These are phyloP conservation scores for Dolichotis patagonum DNA, from an alignment of 2,113 vertebrate species.

Conservation along the genomic window DNA sequence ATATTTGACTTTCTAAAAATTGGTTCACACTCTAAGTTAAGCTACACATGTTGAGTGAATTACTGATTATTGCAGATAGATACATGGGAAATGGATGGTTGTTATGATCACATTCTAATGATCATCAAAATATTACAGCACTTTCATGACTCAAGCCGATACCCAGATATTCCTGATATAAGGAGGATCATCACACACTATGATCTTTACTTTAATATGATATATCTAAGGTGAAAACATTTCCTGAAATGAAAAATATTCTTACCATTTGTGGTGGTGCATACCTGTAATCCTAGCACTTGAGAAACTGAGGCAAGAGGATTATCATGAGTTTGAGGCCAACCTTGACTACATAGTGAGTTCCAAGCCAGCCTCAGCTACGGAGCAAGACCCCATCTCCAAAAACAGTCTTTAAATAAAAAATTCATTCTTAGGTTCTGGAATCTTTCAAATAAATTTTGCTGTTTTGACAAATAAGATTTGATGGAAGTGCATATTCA, in stretches of 20 bases:
- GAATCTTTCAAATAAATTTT: background rate
- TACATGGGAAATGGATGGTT: background rate
- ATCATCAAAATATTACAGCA: background rate
- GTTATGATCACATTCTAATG: background rate
- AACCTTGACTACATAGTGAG: background rate
- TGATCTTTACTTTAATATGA: background rate
- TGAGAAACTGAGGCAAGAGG: background rate
- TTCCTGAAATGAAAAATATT: slow-evolving; percentile 33
- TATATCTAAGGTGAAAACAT: background rate
- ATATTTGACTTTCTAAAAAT: slow-evolving; percentile 3
- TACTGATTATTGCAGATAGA: background rate
- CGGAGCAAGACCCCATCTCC: background rate
- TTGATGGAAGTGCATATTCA: background rate
- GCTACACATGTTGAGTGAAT: background rate
- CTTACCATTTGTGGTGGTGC: background rate
- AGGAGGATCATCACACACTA: background rate
- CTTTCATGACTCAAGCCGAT: background rate
- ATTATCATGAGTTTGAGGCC: background rate
- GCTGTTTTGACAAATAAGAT: background rate
- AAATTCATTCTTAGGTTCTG: background rate
- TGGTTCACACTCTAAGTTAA: background rate
- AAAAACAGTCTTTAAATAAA: background rate
- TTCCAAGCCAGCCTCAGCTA: background rate
- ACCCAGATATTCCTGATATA: background rate
- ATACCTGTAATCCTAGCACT: background rate